A percentile compares a stretch with the other conserved stretches of the same genome.
Conservation (phyloP, 2,113 vertebrate species). For the Neofelis nebulosa region DNA sequence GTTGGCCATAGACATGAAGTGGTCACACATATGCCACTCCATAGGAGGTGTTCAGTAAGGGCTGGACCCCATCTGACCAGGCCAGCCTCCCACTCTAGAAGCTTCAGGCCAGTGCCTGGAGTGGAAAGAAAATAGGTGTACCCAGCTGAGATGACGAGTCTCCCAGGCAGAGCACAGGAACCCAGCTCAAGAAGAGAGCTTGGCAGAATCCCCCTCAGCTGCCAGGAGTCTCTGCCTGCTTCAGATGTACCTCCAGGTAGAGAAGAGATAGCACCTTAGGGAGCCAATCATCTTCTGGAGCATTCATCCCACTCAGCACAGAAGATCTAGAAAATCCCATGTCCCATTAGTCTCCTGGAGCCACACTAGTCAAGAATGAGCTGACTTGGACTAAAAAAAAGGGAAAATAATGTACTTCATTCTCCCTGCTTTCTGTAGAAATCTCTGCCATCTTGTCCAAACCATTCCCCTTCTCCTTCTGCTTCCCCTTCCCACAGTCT, state of each 20-base stretch:
- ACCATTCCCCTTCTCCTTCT: not conserved
- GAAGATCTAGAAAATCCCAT: not conserved
- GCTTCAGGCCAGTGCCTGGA: not conserved
- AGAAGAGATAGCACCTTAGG: not conserved
- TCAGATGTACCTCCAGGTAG: no score
- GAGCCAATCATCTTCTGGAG: not conserved
- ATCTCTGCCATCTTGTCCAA: not conserved
- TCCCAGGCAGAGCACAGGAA: no score
- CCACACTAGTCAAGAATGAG: not conserved
- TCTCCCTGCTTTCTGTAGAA: not conserved
- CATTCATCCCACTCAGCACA: not conserved
- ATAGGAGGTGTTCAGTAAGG: not conserved
- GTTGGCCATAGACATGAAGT: not conserved
- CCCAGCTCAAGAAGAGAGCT: not conserved
- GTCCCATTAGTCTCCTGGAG: not conserved
- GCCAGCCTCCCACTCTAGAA: no score
- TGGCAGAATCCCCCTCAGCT: not conserved
- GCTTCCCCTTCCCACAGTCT: not conserved
- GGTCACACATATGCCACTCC: not conserved
- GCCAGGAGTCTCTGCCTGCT: not conserved
- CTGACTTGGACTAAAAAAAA: not conserved
- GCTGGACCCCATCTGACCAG: not conserved
- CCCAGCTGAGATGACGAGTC: not conserved
- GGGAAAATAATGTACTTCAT: not conserved
- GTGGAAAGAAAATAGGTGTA: not conserved